Percentiles rank a stretch among this genome's conserved stretches.
phyloP scores from a whole-genome alignment of 2,113 vertebrate species.

The Heterotis niloticus region DNA sequence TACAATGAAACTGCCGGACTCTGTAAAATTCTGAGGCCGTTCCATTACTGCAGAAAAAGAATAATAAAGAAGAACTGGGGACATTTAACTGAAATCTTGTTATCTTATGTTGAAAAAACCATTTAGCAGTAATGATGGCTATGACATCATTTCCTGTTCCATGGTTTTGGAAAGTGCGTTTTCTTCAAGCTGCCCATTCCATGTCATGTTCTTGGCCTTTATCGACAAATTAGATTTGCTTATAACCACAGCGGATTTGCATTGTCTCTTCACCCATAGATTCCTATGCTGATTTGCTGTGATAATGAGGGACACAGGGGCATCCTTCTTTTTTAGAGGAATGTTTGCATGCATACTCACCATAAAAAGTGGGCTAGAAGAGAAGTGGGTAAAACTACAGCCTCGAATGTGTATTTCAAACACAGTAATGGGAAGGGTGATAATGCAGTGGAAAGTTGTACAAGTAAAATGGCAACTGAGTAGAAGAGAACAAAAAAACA shows the following conservation, averaged over 20 bases:
- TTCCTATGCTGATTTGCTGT: background rate
- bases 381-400: background rate
- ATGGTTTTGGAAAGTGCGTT: background rate
- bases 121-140: background rate
- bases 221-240: slow-evolving; percentile 23
- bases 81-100: too few relatives aligned
- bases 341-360: slow-evolving; percentile 14
- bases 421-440: too few relatives aligned
- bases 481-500: too few relatives aligned
- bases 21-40: background rate
- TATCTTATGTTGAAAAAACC: too few relatives aligned
- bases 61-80: background rate
- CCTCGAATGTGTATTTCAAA: background rate
- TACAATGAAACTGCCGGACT: too few relatives aligned
- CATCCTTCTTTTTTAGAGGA: slow-evolving; percentile 7
- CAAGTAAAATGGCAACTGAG: too few relatives aligned
- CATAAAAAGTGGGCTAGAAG: background rate
- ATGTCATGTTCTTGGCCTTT: background rate
- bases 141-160: slow-evolving; percentile 19
- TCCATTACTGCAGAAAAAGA: background rate
- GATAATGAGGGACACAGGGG: background rate
- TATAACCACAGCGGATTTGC: slow-evolving; percentile 19
- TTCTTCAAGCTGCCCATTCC: background rate
- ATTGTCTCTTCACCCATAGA: background rate
- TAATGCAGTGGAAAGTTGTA: too few relatives aligned